Base-by-base conservation (phyloP, 2,113 vertebrate species). In the Aptenodytes forsteri region DNA sequence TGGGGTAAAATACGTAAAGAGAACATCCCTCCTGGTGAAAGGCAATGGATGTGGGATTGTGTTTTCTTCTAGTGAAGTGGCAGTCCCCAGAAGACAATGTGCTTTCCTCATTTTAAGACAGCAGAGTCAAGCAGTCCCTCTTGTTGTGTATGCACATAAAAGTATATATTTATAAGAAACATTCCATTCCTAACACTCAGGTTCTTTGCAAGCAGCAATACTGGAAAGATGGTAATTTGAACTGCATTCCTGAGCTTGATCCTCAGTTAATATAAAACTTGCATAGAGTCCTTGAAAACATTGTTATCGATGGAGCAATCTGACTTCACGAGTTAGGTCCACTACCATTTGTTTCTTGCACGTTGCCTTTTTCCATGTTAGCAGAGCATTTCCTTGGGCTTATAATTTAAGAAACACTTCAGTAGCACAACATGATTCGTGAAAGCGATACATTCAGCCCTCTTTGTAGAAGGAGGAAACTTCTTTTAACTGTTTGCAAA, bases 401-500 rank as follows among this genome's bases (percentile, higher is more conserved):
- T 85, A 7, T 52, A 72, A 89, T 70, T 84, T 59, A 79, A 90
- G 72, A 94, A 94, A 87, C 58, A 59, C 52, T 85, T 95, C 61
- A 76, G 87, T 7, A 73, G 82, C 93, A 91, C n/a, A 52, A 77
- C 13, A 3, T 52, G 61, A 85, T 69, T 82, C 56, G 16, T 85
- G 62, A 93, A 83, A 91, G 56, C 44, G 84, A 87, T 66, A 75
- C 29, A n/a, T 16, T 87, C 75, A 61, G 22, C 27, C 38, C 49
- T 52, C 49, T 81, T 47, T 83, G 65, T 34, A 87, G 70, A 54
- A 2, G 50, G 27, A 5, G 36, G 58, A 91, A 85, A 83, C 77
- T 56, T 78, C 55, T 93, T 70, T 38, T 36, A 83, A 56, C 81
- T 91, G 73, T 94, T 85, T 84, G 82, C 79, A 93, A 56, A 94